phyloP scores from a whole-genome alignment of 30 jellyfish, hydroid and myxozoan species.

The Pelagia noctiluca region DNA sequence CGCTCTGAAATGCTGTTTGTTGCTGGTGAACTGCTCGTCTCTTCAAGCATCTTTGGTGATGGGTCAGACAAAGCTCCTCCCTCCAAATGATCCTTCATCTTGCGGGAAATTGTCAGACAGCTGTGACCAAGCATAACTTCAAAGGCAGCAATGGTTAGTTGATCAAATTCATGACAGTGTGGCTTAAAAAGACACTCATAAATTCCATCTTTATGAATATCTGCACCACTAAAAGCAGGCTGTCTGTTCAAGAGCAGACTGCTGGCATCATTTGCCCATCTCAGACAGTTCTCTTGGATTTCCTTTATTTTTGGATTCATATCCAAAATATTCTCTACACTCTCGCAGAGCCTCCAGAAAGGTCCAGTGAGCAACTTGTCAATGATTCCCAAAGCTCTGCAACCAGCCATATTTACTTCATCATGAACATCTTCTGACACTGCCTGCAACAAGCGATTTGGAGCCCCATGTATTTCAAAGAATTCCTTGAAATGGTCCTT shows the following conservation, averaged over 20 bases:
- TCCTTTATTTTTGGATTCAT: not conserved
- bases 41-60: not conserved
- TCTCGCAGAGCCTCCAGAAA: not conserved
- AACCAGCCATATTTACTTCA: conserved; percentile 3
- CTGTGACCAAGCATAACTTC: too few relatives aligned
- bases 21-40: not conserved
- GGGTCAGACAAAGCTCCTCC: not conserved
- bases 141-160: too few relatives aligned
- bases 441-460: not conserved
- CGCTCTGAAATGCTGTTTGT: not conserved
- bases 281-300: not conserved
- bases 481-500: not conserved
- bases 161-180: too few relatives aligned
- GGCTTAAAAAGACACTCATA: too few relatives aligned
- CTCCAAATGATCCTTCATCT: not conserved
- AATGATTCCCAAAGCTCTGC: not conserved
- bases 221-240: too few relatives aligned
- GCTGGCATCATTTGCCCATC: not conserved
- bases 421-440: not conserved
- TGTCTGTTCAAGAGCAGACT: too few relatives aligned
- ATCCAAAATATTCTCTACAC: not conserved
- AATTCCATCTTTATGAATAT: too few relatives aligned
- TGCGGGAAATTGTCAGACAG: not conserved
- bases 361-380: conserved; percentile 2
- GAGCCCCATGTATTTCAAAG: not conserved